A percentile compares a stretch with the other conserved stretches of the same genome.
phyloP scores from a whole-genome alignment of 2,797 vertebrate species.

The Crocidura indochinensis region DNA sequence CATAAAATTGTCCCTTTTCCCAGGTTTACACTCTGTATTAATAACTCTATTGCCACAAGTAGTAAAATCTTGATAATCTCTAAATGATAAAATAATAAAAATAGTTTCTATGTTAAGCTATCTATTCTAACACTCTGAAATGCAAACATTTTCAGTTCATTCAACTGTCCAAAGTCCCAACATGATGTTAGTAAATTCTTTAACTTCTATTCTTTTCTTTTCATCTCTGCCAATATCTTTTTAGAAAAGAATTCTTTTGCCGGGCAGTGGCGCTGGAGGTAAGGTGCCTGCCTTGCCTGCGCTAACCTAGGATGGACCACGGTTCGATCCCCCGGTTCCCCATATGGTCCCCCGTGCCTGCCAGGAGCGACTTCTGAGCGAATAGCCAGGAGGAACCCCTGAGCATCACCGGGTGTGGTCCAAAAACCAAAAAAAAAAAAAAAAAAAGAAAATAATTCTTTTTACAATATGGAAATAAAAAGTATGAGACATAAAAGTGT shows the following conservation, averaged over 20 bases:
- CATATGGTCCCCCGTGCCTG: too few relatives aligned
- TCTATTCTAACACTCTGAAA: slow-evolving; percentile 22
- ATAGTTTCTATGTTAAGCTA: background rate
- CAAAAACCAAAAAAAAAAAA: too few relatives aligned
- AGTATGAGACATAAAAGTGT: slow-evolving; percentile 25
- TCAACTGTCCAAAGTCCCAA: background rate
- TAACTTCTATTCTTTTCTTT: background rate
- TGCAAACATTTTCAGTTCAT: background rate
- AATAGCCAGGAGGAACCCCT: too few relatives aligned
- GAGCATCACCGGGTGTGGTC: too few relatives aligned
- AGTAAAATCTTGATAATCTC: background rate
- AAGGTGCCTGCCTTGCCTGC: too few relatives aligned
- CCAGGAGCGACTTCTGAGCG: too few relatives aligned
- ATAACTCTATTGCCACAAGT: background rate
- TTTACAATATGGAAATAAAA: background rate
- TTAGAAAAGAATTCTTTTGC: background rate
- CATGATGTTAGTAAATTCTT: slow-evolving; percentile 3
- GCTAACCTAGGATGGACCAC: too few relatives aligned
- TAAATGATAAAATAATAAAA: background rate
- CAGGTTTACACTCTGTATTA: background rate
- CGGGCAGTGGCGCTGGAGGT: too few relatives aligned
- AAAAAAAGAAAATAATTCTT: too few relatives aligned
- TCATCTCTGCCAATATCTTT: background rate
- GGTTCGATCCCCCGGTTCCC: too few relatives aligned
- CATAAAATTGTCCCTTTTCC: background rate